Percentiles rank a stretch among this genome's conserved stretches.
phyloP scores from a whole-genome alignment of 2,113 vertebrate genomes.

The Boleophthalmus pectinirostris region DNA sequence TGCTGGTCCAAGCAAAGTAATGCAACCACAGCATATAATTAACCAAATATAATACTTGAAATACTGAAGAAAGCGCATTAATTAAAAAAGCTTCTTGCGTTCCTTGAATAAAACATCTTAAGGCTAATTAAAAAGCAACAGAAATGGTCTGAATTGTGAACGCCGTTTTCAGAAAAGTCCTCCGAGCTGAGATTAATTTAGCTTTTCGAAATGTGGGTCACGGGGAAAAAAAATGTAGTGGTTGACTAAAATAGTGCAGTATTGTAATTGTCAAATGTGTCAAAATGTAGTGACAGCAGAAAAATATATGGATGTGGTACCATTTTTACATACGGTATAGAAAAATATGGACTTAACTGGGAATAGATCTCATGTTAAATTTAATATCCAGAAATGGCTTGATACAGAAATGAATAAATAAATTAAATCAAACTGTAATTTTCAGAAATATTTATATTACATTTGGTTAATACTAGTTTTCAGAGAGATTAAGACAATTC shows the following conservation, averaged over 20 bases:
- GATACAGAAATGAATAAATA: too few relatives aligned
- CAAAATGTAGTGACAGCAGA: background rate
- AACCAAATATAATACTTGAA: background rate
- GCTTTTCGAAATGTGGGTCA: background rate
- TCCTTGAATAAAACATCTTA: conserved; percentile 2
- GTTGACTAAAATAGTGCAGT: background rate
- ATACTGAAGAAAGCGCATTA: background rate
- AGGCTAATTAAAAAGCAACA: background rate
- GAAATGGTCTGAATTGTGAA: background rate
- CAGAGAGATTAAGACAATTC: too few relatives aligned
- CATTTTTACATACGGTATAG: background rate
- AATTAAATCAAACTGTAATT: too few relatives aligned
- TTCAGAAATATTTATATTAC: too few relatives aligned
- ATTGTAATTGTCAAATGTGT: background rate
- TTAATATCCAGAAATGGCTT: too few relatives aligned
- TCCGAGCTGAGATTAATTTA: conserved; percentile 7
- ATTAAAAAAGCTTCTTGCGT: background rate
- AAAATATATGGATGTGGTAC: background rate
- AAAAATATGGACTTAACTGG: background rate
- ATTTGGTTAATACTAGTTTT: too few relatives aligned
- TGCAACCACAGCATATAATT: background rate
- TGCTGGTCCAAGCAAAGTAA: background rate
- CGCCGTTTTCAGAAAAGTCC: background rate
- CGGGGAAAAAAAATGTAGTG: background rate
- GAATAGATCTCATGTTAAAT: background rate